Evolutionary conservation across 1,140 invertebrate species (phyloP).

Genomic region (Ceratosolen fusciceps): DNA sequence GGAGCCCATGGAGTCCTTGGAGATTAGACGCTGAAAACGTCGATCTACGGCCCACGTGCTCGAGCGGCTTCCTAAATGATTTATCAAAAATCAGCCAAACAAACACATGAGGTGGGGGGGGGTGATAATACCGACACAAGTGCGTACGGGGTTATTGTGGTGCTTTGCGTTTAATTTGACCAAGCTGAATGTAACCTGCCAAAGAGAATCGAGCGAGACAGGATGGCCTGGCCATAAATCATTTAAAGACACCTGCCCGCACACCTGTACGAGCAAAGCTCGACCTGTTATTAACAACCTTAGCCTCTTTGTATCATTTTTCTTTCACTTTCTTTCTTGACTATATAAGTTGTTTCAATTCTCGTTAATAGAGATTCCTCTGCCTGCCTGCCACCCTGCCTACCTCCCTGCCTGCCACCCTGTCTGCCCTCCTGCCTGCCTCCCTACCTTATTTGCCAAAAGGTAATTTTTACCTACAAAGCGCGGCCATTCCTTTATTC

Average conservation of each 20-base stretch:
- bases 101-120: too few species aligned
- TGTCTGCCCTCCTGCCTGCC: too few species aligned
- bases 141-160: neutral
- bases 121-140: too few species aligned
- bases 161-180: neutral
- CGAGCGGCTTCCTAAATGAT: neutral
- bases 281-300: slow-evolving; percentile 1
- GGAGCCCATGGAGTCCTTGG: too few species aligned
- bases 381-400: too few species aligned
- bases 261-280: slow-evolving; percentile 31
- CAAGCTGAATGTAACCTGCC: neutral
- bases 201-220: neutral
- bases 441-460: too few species aligned
- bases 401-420: too few species aligned
- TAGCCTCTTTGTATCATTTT: neutral
- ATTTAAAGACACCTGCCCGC: slow-evolving; percentile 40
- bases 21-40: too few species aligned
- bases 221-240: slow-evolving; percentile 19
- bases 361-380: slow-evolving; percentile 12
- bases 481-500: too few species aligned
- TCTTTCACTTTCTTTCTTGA: neutral
- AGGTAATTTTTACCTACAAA: too few species aligned
- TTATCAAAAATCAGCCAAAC: slow-evolving; percentile 3
- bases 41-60: too few species aligned
- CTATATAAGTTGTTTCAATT: slow-evolving; percentile 13